Base-by-base conservation (phyloP, 2,888 invertebrate species). In the Lithosia quadra region DNA sequence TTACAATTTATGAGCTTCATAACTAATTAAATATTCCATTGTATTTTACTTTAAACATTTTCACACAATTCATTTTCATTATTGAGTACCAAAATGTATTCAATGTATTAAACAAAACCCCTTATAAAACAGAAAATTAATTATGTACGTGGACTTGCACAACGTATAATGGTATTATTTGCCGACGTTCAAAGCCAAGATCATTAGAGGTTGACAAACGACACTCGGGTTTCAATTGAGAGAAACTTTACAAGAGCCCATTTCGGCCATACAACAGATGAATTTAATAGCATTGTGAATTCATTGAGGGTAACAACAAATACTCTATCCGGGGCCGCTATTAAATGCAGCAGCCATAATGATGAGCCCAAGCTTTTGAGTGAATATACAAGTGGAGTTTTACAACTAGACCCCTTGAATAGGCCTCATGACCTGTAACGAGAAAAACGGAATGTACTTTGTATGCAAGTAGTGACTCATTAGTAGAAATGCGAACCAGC, bases 191-290 rank as follows among this genome's bases (percentile, higher is more conserved):
- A 81, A 83, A 80, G 69, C 71, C 80, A 77, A 76, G 78, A 81
- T 83, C 83, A 81, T 82, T 85, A 84, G 61, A 79, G 78, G 77
- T 79, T 84, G 82, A 88, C 85, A 87, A 86, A 85, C 82, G 84
- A 81, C 80, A 81, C 78, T 78, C 77, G 70, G 78, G 78, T 76
- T 81, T 82, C 80, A 82, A 84, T 85, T 83, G 80, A 79, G 79
- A 80, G 80, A 78, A 85, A 84, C 81, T 86, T 87, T 78, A 78
- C 82, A 78, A 81, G 74, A 83, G 77, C 80, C 80, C 81, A 77
- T 86, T 84, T 78, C 78, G 78, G 74, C 82, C 81, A 78, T 75
- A 73, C 80, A 69, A 73, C 82, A 83, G 83, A 79, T 84, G 82
- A 84, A 84, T 84, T 84, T 87, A 86, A 88, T 78, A 78, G 84